Evolutionary conservation across 2,113 vertebrate species (phyloP), one percentile per base, ranked within the genome.

Genomic region (Glareola pratincola): DNA sequence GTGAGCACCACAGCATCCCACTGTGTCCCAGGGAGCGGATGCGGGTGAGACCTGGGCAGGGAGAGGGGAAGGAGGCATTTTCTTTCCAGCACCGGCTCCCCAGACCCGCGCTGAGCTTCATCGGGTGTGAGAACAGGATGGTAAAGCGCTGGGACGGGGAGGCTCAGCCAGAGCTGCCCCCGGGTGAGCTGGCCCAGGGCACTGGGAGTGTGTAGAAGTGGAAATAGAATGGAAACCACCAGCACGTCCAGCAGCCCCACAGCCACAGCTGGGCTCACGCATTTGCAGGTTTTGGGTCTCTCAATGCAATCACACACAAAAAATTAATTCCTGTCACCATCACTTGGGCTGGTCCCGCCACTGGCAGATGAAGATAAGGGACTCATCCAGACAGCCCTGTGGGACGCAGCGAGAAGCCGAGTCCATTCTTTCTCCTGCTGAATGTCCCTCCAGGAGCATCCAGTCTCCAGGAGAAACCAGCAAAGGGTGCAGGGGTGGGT

Each of bases 221-320:
- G 59, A 62, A 62, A 62, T 8, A 10, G n/a, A 26, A 37, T 26
- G 10, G n/a, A 26, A 62, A 62, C n/a, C 59, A 12, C 21, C 1
- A 9, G 59, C 1, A 2, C 1, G 1, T 18, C 50, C 2, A 1
- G 45, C 36, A 41, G 62, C 34, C 54, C 66, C 27, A 6, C 1
- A 5, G 41, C n/a, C 5, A 1, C 2, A 2, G 26, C 17, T 5
- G 45, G 12, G 30, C 78, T 53, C 53, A 8, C 0, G 2, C 32
- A 2, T 45, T 16, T 17, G 34, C 16, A 12, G 34, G 7, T 12
- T 50, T 64, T 51, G 0, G 13, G 41, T 68, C 43, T 62, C 12
- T n/a, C 23, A 12, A 16, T 29, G 32, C 12, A 23, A 14, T 24
- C 18, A 4, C 56, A 5, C 18, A 1, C 19, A 29, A 8, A 41